Evolutionary conservation across 2,113 vertebrate genomes (phyloP).

Genomic region (Odocoileus hemionus): DNA sequence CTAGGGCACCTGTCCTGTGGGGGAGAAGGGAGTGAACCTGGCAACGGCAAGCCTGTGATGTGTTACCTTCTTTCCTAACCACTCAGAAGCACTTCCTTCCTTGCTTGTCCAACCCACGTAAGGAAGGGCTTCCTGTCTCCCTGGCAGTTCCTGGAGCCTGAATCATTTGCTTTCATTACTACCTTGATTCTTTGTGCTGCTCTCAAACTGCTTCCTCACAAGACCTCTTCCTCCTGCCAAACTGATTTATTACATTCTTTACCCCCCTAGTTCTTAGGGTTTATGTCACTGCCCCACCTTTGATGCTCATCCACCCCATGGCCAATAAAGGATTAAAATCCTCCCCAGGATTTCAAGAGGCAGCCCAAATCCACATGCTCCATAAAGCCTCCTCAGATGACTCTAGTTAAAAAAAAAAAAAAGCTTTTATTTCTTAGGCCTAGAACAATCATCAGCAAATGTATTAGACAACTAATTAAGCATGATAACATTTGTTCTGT

Average conservation of each 20-base stretch:
- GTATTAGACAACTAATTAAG: not conserved
- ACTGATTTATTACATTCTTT: not conserved
- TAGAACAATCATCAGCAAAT: not conserved
- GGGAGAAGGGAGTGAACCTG: not conserved
- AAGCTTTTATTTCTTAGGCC: not conserved
- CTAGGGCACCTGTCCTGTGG: rapidly evolving
- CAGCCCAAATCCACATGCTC: not conserved
- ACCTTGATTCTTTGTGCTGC: not conserved
- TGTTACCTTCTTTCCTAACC: not conserved
- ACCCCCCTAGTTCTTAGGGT: not conserved
- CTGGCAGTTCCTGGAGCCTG: not conserved
- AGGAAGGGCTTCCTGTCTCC: not conserved
- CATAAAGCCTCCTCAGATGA: not conserved
- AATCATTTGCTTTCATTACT: not conserved
- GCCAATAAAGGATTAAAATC: not conserved
- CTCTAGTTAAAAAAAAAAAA: not conserved
- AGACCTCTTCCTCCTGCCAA: not conserved
- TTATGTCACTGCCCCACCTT: not conserved
- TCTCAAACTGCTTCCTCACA: not conserved
- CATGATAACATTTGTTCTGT: not conserved
- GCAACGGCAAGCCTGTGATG: not conserved
- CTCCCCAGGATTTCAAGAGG: not conserved
- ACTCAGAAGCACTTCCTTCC: constrained; percentile 18
- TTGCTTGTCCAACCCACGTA: not conserved
- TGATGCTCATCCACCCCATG: not conserved